Conservation (phyloP, 2,113 vertebrate species). For the Passerina amoena region DNA sequence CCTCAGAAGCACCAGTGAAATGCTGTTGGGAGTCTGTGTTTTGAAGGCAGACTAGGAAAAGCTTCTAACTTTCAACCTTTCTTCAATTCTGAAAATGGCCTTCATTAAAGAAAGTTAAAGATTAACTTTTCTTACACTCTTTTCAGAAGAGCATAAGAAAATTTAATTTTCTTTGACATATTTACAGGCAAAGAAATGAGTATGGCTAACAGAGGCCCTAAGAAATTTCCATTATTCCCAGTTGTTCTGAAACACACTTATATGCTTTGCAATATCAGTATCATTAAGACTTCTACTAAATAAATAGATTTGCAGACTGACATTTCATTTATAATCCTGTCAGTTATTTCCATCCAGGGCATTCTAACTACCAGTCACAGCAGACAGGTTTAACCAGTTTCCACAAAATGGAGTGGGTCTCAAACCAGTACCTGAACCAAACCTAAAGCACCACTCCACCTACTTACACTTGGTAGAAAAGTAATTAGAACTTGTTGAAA, state of each 20-base stretch:
- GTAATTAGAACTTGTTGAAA: not conserved
- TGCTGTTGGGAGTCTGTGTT: not conserved
- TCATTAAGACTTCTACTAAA: not conserved
- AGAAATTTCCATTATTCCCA: not conserved
- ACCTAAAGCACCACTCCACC: not conserved
- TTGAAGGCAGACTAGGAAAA: not conserved
- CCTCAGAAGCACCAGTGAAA: not conserved
- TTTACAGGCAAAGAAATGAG: not conserved
- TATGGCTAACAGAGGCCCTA: not conserved
- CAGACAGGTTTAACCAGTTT: not conserved
- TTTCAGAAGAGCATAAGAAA: not conserved
- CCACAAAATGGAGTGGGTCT: not conserved
- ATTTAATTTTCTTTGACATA: not conserved
- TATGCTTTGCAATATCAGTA: not conserved
- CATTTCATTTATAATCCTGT: not conserved
- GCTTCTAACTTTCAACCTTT: not conserved
- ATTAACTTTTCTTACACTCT: not conserved
- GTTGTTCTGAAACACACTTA: not conserved
- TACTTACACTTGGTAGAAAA: not conserved
- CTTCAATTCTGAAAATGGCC: not conserved
- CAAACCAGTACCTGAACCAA: not conserved
- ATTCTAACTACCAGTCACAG: not conserved
- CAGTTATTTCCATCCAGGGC: not conserved
- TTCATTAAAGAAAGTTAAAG: not conserved
- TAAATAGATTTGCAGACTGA: not conserved